phyloP scores from a whole-genome alignment of 2,113 vertebrate genomes.

The Xyliphius kryptos region DNA sequence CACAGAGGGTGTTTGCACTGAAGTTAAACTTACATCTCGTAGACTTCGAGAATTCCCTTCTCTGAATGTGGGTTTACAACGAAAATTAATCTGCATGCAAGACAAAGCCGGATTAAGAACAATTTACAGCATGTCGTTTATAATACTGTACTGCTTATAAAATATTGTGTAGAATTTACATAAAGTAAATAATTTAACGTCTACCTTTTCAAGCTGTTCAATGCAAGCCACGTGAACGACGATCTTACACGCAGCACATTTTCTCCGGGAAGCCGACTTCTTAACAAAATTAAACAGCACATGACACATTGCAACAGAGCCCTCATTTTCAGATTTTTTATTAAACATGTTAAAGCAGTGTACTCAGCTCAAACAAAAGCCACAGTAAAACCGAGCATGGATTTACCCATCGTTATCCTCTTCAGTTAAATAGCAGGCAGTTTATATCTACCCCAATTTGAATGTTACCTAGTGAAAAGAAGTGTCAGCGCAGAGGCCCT shows the following conservation, averaged over 20 bases:
- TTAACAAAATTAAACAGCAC: slow-evolving; percentile 57
- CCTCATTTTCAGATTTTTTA: neutral
- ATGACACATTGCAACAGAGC: slow-evolving; percentile 37
- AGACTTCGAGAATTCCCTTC: slow-evolving; percentile 86
- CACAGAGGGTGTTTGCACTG: no score
- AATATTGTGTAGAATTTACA: neutral
- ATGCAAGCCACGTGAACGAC: slow-evolving; percentile 91
- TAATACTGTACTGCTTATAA: neutral
- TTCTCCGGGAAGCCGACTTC: slow-evolving; percentile 92
- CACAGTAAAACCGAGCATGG: neutral
- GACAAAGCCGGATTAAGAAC: neutral
- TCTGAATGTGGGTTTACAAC: slow-evolving; percentile 95
- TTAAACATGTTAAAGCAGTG: slow-evolving; percentile 22
- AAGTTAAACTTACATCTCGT: slow-evolving; percentile 82
- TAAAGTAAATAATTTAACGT: neutral
- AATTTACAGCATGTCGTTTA: neutral
- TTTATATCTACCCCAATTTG: slow-evolving; percentile 5
- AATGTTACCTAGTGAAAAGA: slow-evolving; percentile 33
- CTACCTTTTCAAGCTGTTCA: slow-evolving; percentile 91
- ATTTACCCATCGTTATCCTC: slow-evolving; percentile 28
- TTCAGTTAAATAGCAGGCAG: slow-evolving; percentile 29
- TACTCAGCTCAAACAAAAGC: slow-evolving; percentile 24
- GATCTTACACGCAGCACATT: slow-evolving; percentile 94
- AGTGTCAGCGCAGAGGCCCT: slow-evolving; percentile 17
- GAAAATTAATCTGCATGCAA: slow-evolving; percentile 87